phyloP scores from a whole-genome alignment of 1,140 invertebrate genomes.

The Anagrus nilaparvatae region DNA sequence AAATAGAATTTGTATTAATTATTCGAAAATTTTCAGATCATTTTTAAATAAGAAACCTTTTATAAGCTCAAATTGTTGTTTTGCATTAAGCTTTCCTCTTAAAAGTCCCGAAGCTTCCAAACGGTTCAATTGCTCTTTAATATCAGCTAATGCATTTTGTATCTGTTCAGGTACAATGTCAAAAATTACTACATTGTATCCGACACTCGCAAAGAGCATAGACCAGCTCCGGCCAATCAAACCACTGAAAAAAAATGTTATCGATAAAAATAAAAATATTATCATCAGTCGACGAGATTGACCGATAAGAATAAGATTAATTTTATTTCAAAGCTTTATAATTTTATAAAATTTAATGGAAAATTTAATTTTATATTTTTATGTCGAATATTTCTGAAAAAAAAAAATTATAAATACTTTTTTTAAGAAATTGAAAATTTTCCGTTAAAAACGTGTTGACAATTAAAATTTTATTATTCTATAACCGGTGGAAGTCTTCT shows the following conservation, averaged over 20 bases:
- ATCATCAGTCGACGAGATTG: too few species aligned
- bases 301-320: too few species aligned
- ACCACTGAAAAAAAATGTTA: slow-evolving; percentile 53
- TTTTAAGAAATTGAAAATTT: too few species aligned
- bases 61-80: slow-evolving; percentile 68
- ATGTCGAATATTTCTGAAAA: not conserved
- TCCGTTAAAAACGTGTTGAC: too few species aligned
- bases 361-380: not conserved
- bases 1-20: slow-evolving; percentile 4
- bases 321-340: too few species aligned
- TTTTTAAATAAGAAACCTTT: slow-evolving; percentile 49
- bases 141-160: slow-evolving; percentile 59
- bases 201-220: slow-evolving; percentile 89
- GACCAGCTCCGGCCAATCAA: slow-evolving; percentile 90
- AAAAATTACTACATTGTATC: slow-evolving; percentile 76
- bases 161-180: slow-evolving; percentile 73
- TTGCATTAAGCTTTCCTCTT: slow-evolving; percentile 60
- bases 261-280: too few species aligned
- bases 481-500: too few species aligned
- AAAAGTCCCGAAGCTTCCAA: slow-evolving; percentile 62
- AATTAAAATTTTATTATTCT: too few species aligned
- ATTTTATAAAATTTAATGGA: not conserved
- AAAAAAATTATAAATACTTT: slow-evolving; percentile 9
- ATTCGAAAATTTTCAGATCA: not conserved
- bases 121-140: slow-evolving; percentile 59